phyloP scores from a whole-genome alignment of 1,140 invertebrate genomes.

The Homalodisca vitripennis region DNA sequence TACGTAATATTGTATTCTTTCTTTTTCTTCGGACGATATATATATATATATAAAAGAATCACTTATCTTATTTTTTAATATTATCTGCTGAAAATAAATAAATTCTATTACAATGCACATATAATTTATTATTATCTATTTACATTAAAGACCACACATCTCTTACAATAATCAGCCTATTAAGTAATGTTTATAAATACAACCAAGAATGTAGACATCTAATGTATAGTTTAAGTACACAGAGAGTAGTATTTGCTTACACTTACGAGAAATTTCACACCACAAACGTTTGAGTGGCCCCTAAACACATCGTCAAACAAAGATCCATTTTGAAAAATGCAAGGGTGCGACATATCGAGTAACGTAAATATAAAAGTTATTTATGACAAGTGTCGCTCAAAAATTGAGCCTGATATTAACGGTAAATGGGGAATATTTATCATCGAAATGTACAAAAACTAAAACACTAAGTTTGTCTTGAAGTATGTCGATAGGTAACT shows the following conservation, averaged over 20 bases:
- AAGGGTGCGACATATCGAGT: no score
- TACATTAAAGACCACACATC: neutral
- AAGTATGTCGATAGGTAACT: no score
- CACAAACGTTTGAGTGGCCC: no score
- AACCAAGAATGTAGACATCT: slow-evolving; percentile 15
- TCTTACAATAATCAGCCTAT: neutral
- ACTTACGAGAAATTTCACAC: neutral
- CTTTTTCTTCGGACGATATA: neutral
- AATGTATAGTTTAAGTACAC: slow-evolving; percentile 19
- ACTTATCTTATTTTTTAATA: neutral
- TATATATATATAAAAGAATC: neutral
- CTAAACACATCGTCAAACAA: no score
- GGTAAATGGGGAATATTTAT: no score
- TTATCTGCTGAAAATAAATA: neutral
- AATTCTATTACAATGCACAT: neutral
- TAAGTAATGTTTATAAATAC: neutral
- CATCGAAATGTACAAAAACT: no score
- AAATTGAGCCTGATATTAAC: no score
- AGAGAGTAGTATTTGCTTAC: neutral
- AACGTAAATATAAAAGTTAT: no score
- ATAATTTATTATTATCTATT: neutral
- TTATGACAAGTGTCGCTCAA: no score
- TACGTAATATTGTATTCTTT: neutral
- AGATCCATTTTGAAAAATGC: no score
- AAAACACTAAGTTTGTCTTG: no score